Conservation (phyloP, 2,113 vertebrate species). For the Notechis scutatus region DNA sequence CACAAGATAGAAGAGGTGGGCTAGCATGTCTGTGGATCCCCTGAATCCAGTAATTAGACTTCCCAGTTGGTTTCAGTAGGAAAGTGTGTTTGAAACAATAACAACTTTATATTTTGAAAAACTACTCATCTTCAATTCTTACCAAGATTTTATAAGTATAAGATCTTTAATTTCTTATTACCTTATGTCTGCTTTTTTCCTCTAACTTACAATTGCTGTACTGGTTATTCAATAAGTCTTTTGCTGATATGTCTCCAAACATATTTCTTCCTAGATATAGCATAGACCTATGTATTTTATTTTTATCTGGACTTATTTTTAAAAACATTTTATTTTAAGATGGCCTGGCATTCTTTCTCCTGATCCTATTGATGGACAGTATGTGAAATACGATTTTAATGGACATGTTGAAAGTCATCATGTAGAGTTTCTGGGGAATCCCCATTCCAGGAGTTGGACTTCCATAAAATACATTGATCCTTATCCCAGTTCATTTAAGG, state of each 20-base stretch:
- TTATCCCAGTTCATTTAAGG: constrained; percentile 57
- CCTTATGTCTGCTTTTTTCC: background rate
- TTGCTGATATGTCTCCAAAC: background rate
- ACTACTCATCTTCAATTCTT: background rate
- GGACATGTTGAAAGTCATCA: constrained; percentile 66
- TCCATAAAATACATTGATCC: constrained; percentile 40
- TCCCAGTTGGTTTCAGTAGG: background rate
- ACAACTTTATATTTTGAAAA: background rate
- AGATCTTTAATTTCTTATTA: background rate
- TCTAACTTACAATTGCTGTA: background rate
- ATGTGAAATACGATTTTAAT: constrained; percentile 56
- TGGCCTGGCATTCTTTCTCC: constrained; percentile 71
- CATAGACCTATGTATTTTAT: background rate
- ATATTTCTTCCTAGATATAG: background rate
- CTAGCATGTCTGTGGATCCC: background rate
- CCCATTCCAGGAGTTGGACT: constrained; percentile 66
- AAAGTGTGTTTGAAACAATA: background rate
- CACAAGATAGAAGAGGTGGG: background rate
- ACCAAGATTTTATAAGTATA: background rate
- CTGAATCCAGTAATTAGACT: background rate
- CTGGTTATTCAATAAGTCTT: background rate
- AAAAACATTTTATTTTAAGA: constrained; percentile 56
- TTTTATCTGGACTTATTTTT: constrained; percentile 32
- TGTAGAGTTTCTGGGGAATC: constrained; percentile 69
- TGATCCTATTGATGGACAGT: constrained; percentile 56